Base-by-base conservation (phyloP, 2,888 invertebrate species). In the Nudaria mundana region DNA sequence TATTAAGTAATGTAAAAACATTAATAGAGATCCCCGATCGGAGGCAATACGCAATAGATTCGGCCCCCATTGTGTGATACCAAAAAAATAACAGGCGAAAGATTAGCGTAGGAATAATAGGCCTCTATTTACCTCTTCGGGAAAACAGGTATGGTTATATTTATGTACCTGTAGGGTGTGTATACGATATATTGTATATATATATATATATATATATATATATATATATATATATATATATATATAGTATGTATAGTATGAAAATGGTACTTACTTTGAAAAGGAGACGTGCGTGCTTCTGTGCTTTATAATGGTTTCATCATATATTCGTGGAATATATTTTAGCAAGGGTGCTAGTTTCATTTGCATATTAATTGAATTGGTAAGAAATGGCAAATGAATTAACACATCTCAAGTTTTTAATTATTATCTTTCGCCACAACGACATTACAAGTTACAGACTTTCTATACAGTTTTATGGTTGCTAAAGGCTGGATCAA, bases 351-450 rank as follows among this genome's bases (percentile, higher is more conserved):
- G 64, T 55, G 63, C 66, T 66, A 60, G 48, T 59, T 66, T 56
- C 66, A 76, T 76, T 72, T 67, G 66, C 73, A 76, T 75, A 66
- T 68, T 69, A 74, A 76, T 76, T 69, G 67, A 66, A 66, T 29
- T 58, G 62, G 61, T 57, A 49, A 60, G 57, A 63, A 60, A 66
- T 47, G 29, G 44, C 54, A 64, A 63, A 64, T 57, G 61, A 59
- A 60, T 56, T 55, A 60, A 52, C 45, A 40, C 29, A 40, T 54
- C 39, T 45, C 34, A 44, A 50, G 47, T 56, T 62, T 48, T 47
- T 51, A 48, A 55, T 56, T 51, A 56, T 56, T 40, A 52, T 43
- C 41, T 31, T 14, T 39, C 30, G 14, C 33, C 40, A 41, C 48
- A 44, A 48, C 10, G 32, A n/a, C 32, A 22, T 18, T 18, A 5